Conservation (phyloP, 2,888 invertebrate species). For the Cacoxenus indagator region DNA sequence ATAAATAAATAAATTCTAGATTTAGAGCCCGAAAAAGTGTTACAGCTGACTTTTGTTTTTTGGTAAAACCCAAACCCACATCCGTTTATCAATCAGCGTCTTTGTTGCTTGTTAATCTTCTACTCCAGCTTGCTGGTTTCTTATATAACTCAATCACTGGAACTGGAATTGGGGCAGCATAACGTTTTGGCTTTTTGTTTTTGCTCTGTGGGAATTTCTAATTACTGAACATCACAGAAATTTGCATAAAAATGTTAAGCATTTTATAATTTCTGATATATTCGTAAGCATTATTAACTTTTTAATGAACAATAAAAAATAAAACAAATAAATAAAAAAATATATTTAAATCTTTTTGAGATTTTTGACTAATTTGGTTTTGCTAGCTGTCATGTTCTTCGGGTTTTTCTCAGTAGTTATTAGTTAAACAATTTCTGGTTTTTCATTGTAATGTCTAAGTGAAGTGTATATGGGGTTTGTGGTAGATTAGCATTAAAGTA, state of each 20-base stretch:
- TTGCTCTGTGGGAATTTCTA: neutral
- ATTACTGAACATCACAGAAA: neutral
- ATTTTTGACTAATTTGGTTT: neutral
- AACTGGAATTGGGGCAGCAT: slow-evolving; percentile 12
- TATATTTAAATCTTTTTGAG: neutral
- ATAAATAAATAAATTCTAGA: slow-evolving; percentile 52
- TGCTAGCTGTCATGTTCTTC: neutral
- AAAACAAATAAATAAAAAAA: too few relatives aligned
- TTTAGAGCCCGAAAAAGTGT: slow-evolving; percentile 31
- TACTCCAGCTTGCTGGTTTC: neutral
- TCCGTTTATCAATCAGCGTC: neutral
- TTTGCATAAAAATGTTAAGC: slow-evolving; percentile 6
- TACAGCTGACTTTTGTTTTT: slow-evolving; percentile 27
- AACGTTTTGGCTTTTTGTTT: neutral
- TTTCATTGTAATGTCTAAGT: too few relatives aligned
- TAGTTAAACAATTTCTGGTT: too few relatives aligned
- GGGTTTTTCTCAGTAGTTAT: neutral
- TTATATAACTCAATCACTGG: slow-evolving; percentile 13
- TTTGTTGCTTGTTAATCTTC: slow-evolving; percentile 25
- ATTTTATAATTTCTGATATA: neutral
- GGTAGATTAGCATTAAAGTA: too few relatives aligned
- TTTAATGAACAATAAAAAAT: too few relatives aligned
- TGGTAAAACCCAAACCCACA: slow-evolving; percentile 11
- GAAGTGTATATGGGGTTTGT: too few relatives aligned
- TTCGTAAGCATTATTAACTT: neutral